A percentile compares a stretch with the other conserved stretches of the same genome.
phyloP scores from a whole-genome alignment of 2,113 vertebrate genomes.

The Caranx ignobilis region DNA sequence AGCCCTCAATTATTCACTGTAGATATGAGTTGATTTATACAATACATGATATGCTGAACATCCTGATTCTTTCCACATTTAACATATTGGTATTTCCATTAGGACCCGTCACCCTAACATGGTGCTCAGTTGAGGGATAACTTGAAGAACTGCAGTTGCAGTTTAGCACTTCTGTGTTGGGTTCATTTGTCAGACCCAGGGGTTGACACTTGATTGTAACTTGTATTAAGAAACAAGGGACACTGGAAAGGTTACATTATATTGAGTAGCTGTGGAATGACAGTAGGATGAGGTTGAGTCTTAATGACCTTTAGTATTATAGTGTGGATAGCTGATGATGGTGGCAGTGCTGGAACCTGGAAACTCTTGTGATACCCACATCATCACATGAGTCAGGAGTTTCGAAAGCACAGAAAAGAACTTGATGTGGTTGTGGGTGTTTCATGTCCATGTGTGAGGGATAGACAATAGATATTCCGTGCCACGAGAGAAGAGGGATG shows the following conservation, averaged over 20 bases:
- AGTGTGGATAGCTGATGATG: background rate
- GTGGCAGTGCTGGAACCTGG: conserved; percentile 8
- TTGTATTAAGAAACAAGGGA: background rate
- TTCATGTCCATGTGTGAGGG: conserved; percentile 22
- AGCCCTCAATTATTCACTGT: background rate
- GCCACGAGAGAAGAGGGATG: background rate
- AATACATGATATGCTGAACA: background rate
- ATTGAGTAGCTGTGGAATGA: background rate
- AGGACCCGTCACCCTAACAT: background rate
- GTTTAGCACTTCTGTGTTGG: too few relatives aligned
- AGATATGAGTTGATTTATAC: background rate
- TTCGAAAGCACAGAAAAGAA: conserved; percentile 11
- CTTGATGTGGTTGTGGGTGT: conserved; percentile 19
- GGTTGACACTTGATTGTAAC: background rate
- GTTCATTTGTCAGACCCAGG: too few relatives aligned
- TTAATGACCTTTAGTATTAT: background rate
- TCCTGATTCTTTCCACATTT: background rate
- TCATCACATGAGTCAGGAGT: conserved; percentile 11
- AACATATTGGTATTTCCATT: conserved; percentile 1
- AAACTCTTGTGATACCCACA: conserved; percentile 30
- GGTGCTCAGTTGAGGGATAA: too few relatives aligned
- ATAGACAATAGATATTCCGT: conserved; percentile 33
- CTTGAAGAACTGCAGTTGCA: too few relatives aligned
- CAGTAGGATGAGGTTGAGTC: background rate
- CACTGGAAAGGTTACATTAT: background rate